Base-by-base conservation (phyloP, 2,888 invertebrate genomes). In the Harpagoxenus sublaevis region DNA sequence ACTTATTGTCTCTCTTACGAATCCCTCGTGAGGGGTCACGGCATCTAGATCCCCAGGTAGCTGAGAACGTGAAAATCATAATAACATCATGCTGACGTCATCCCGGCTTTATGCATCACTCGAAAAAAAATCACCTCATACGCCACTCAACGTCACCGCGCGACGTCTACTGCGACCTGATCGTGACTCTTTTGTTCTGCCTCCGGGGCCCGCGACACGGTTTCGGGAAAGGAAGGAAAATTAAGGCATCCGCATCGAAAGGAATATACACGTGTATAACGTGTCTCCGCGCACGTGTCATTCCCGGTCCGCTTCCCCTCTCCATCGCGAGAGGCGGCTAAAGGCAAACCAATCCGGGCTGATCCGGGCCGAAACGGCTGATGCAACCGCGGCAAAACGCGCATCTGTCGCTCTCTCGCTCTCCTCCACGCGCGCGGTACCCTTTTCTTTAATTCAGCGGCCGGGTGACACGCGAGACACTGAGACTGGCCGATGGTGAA, bases 271-370 rank as follows among this genome's bases (percentile, higher is more conserved):
- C 23, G 23, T 23, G 23, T 0, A 23, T 23, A 23, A 55, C 42
- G 48, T 70, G 45, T 31, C 55, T 73, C 57, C 78, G 31, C 70
- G 70, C 78, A 78, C 78, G 78, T 78, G 78, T 78, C 68, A 23
- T 39, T 35, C 66, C 55, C 55, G 55, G 31, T 68, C 31, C 55
- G 78, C 12, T 78, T 70, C 70, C 70, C 78, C 63, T 55, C 78
- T 57, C 55, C 78, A n/a, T n/a, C 9, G 53, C n/a, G 6, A 35
- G 23, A 18, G 48, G 55, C 28, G 70, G 55, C 31, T 31, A 55
- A 35, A 66, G 55, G 53, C 78, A 68, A 78, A 68, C 78, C 55
- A 70, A 57, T 45, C 70, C 78, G 66, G 39, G 35, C 35, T 10
- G 39, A 77, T 45, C 70, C 78, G 66, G 39, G 35, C 35, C 18